Percentiles rank a stretch among this genome's conserved stretches.
phyloP scores from a whole-genome alignment of 2,888 invertebrate genomes.

The Trichogramma evanescens region DNA sequence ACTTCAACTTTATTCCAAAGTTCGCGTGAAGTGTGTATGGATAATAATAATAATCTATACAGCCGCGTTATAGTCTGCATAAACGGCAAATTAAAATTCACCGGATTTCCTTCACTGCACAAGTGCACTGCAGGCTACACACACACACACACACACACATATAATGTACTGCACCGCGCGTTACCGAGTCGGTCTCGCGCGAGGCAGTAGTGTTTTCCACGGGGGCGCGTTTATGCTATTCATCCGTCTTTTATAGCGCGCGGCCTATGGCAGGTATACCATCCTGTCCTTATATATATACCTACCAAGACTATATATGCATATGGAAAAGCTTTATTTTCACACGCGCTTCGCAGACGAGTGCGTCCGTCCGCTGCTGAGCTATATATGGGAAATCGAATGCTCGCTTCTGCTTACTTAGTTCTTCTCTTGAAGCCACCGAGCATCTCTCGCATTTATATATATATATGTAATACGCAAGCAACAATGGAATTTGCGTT shows the following conservation, averaged over 20 bases:
- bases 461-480: not conserved
- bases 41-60: too few relatives aligned
- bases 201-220: not conserved
- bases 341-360: not conserved
- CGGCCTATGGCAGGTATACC: not conserved
- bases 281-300: too few relatives aligned
- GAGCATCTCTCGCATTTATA: conserved; percentile 5
- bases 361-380: not conserved
- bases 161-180: too few relatives aligned
- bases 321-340: too few relatives aligned
- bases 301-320: too few relatives aligned
- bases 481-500: conserved; percentile 20
- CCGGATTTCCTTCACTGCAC: conserved; percentile 15
- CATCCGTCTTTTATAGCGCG: not conserved
- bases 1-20: not conserved
- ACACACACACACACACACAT: too few relatives aligned
- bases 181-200: too few relatives aligned
- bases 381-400: conserved; percentile 15
- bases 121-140: too few relatives aligned
- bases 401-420: not conserved
- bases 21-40: not conserved
- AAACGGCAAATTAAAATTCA: conserved; percentile 7
- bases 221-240: not conserved
- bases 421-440: too few relatives aligned
- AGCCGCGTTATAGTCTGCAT: not conserved